phyloP scores from a whole-genome alignment of 2,888 invertebrate species.

The Willowsia nigromaculata region DNA sequence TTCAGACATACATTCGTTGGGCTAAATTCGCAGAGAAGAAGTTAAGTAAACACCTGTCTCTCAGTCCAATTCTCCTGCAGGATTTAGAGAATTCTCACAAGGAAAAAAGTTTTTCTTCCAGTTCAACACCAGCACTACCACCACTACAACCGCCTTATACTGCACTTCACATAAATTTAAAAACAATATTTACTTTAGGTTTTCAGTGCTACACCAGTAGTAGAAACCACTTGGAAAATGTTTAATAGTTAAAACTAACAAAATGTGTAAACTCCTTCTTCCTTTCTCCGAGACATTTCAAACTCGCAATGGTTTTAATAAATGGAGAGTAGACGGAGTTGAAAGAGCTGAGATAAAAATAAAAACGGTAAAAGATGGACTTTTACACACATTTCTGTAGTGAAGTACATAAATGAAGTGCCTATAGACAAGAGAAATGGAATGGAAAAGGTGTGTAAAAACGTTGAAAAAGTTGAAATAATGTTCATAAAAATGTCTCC shows the following conservation, averaged over 20 bases:
- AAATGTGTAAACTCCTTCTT: background rate
- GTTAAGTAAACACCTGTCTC: conserved; percentile 31
- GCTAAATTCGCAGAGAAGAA: background rate
- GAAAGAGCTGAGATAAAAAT: background rate
- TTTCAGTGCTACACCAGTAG: background rate
- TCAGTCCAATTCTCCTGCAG: background rate
- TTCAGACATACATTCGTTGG: background rate
- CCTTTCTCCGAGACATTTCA: background rate
- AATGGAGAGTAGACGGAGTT: background rate
- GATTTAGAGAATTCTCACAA: conserved; percentile 5
- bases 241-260: background rate
- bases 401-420: too few relatives aligned
- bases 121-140: background rate
- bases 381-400: background rate
- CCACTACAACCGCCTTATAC: background rate
- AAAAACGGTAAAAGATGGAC: background rate
- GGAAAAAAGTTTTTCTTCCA: background rate
- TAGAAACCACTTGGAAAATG: conserved; percentile 20
- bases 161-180: conserved; percentile 15
- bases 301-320: background rate
- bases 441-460: background rate
- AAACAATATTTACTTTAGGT: conserved; percentile 40
- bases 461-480: conserved; percentile 24
- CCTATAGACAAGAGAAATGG: background rate
- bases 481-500: conserved; percentile 56